Conservation (phyloP, 2,888 invertebrate genomes). For the Ceriagrion tenellum region DNA sequence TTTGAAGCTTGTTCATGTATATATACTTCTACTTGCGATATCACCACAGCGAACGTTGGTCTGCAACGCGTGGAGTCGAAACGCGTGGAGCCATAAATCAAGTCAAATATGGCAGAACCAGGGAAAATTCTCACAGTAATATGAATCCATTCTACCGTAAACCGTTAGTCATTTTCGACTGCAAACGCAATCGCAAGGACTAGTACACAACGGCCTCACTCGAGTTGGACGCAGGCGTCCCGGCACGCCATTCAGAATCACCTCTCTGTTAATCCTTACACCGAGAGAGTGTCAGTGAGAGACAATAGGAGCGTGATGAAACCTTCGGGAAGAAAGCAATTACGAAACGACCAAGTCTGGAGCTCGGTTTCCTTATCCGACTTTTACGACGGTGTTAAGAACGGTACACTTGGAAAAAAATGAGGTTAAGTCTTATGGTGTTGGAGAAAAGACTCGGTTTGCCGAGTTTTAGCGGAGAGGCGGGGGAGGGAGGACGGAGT, state of each 20-base stretch:
- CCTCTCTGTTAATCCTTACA: background rate
- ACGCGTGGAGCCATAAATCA: no score
- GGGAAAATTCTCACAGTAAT: no score
- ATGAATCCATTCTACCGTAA: no score
- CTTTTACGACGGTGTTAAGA: background rate
- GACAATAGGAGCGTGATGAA: background rate
- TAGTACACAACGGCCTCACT: no score
- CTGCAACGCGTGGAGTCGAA: no score
- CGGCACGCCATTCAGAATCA: background rate
- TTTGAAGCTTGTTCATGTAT: no score
- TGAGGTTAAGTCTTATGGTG: background rate
- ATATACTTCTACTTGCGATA: no score
- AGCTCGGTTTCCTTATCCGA: background rate
- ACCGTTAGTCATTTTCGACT: no score
- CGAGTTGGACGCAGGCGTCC: no score
- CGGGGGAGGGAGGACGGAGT: background rate
- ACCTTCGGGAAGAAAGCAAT: background rate
- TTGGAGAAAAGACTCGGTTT: background rate
- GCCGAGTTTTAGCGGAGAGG: background rate
- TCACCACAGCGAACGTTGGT: no score
- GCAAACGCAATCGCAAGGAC: no score
- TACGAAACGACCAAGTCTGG: background rate
- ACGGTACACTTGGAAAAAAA: background rate
- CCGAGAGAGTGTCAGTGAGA: background rate
- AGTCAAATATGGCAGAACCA: no score